Percentiles rank a stretch among this genome's conserved stretches.
phyloP scores from a whole-genome alignment of 2,113 vertebrate species.

The Pterocles burchelli region DNA sequence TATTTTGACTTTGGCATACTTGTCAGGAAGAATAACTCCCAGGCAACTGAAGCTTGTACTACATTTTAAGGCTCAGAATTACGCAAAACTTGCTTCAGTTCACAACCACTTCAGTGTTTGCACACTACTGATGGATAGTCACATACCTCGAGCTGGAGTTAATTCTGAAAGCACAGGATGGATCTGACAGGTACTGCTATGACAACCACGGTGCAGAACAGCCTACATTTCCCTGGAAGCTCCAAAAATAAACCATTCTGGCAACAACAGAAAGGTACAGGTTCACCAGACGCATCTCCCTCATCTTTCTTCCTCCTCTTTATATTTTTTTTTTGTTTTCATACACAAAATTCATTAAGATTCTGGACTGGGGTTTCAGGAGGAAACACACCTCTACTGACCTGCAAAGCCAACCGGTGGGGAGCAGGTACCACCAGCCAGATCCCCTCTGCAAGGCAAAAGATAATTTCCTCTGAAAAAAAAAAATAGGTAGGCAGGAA shows the following conservation, averaged over 20 bases:
- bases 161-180: background rate
- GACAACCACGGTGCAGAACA: background rate
- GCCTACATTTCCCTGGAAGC: background rate
- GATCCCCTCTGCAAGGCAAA: background rate
- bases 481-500: accelerated
- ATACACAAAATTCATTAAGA: background rate
- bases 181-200: conserved; percentile 54
- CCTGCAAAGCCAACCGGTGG: background rate
- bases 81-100: background rate
- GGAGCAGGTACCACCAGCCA: background rate
- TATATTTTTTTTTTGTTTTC: background rate
- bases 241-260: background rate
- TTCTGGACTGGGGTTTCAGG: background rate
- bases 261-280: background rate
- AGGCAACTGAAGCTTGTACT: background rate
- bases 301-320: background rate
- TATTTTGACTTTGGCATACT: background rate
- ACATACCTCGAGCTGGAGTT: background rate
- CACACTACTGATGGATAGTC: background rate
- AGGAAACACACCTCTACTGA: background rate
- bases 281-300: background rate
- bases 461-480: background rate
- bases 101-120: background rate
- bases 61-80: background rate
- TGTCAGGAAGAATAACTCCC: background rate